These are phyloP conservation scores for Oligia strigilis DNA, from an alignment of 2,888 invertebrate species.

Conservation along the genomic window DNA sequence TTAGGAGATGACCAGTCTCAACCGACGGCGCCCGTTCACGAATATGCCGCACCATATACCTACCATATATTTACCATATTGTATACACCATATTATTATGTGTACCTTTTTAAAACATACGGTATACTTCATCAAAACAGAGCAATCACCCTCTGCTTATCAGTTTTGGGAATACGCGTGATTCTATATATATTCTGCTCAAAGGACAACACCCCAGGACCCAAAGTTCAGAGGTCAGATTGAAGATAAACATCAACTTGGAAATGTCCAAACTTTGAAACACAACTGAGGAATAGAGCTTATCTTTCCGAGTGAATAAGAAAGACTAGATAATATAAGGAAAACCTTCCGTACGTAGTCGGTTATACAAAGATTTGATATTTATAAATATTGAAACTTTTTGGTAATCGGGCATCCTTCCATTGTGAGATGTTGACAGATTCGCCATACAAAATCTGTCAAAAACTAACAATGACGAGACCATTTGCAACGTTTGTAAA, in stretches of 20 bases:
- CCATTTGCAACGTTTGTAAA: neutral
- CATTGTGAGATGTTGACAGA: neutral
- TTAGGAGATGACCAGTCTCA: no score
- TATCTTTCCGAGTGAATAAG: slow-evolving; percentile 35
- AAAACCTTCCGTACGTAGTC: slow-evolving; percentile 14
- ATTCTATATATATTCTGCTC: neutral
- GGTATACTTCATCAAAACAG: neutral
- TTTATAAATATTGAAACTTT: neutral
- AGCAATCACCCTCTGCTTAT: neutral
- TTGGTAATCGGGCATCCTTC: neutral
- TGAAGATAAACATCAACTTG: slow-evolving; percentile 48
- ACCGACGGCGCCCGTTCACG: no score
- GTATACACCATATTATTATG: neutral
- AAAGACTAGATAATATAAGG: slow-evolving; percentile 17
- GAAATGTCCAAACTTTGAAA: slow-evolving; percentile 44
- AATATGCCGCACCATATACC: no score
- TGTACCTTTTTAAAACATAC: neutral
- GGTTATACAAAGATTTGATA: neutral
- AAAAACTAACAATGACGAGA: neutral
- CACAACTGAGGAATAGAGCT: slow-evolving; percentile 26
- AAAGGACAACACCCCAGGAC: neutral
- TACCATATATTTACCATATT: no score
- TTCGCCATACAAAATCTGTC: neutral
- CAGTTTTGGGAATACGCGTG: neutral
- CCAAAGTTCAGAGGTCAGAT: slow-evolving; percentile 38